Evolutionary conservation across 2,113 vertebrate species (phyloP), one percentile per base, ranked within the genome.

Genomic region (Onychostruthus taczanowskii): DNA sequence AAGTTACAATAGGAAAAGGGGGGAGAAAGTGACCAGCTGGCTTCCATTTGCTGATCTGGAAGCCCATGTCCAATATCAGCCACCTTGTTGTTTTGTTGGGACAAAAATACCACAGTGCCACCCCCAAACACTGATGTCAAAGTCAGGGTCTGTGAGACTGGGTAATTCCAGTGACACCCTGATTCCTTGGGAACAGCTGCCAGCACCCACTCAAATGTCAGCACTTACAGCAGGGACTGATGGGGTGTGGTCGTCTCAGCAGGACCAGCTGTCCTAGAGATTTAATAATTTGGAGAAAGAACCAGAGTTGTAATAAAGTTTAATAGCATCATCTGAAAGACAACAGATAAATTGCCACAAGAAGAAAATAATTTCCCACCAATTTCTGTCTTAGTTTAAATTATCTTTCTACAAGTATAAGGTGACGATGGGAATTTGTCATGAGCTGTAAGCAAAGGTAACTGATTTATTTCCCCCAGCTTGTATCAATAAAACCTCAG

Each of bases 231-330:
- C 74, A 88, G 61, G 63, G 90, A 77, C 37, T 53, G 70, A 69
- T 37, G 11, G 19, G 75, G 74, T 84, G 62, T 21, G 15, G 67
- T 85, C 94, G 85, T 67, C 77, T 93, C 87, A 97, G 95, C 92
- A 80, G 70, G 46, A 61, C 63, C 72, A 77, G 35, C 72, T 88
- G 85, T 37, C 77, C 92, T 84, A 59, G 59, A 76, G 76, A 93
- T 84, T 92, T 85, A 90, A 70, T 12, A 24, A 84, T 67, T 78
- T 52, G 70, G 41, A 94, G 81, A 87, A 90, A 69, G 67, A 89
- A 87, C 0, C 1, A 63, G 59, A 93, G 49, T 39, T 87, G 37
- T 89, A 87, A 91, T 87, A 88, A 93, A 96, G 91, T 46, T 87
- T 91, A 91, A 35, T 50, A 81, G 61, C 62, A 59, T 72, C 59